A percentile compares a stretch with the other conserved stretches of the same genome.
These are phyloP conservation scores for Mactromeris polynyma DNA, from an alignment of 2,888 invertebrate species.

Conservation along the genomic window DNA sequence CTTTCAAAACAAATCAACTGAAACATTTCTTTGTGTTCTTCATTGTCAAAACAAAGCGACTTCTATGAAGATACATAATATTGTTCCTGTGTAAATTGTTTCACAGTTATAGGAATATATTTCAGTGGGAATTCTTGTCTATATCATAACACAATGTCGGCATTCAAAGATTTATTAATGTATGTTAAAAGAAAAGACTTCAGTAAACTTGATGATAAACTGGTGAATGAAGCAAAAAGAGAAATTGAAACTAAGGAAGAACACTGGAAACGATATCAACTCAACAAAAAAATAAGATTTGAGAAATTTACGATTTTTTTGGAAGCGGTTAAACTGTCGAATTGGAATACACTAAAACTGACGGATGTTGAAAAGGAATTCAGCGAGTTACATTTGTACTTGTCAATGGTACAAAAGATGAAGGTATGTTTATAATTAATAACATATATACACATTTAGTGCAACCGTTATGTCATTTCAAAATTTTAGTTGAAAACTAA, in stretches of 20 bases:
- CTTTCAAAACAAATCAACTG: slow-evolving; percentile 5
- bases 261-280: not conserved
- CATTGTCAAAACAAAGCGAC: not conserved
- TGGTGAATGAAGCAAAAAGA: not conserved
- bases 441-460: too few relatives aligned
- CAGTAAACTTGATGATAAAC: not conserved
- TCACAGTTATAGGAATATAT: not conserved
- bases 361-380: not conserved
- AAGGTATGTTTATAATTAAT: too few relatives aligned
- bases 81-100: not conserved
- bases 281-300: not conserved
- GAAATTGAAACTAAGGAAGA: not conserved
- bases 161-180: not conserved
- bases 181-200: not conserved
- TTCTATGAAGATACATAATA: not conserved
- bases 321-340: not conserved
- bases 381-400: not conserved
- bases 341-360: not conserved
- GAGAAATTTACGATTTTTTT: not conserved
- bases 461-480: too few relatives aligned
- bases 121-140: not conserved
- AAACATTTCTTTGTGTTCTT: not conserved
- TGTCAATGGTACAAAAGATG: too few relatives aligned
- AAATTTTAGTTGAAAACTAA: too few relatives aligned
- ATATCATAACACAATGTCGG: not conserved